Evolutionary conservation across 2,888 invertebrate genomes (phyloP).

Genomic region (Trilocha varians): DNA sequence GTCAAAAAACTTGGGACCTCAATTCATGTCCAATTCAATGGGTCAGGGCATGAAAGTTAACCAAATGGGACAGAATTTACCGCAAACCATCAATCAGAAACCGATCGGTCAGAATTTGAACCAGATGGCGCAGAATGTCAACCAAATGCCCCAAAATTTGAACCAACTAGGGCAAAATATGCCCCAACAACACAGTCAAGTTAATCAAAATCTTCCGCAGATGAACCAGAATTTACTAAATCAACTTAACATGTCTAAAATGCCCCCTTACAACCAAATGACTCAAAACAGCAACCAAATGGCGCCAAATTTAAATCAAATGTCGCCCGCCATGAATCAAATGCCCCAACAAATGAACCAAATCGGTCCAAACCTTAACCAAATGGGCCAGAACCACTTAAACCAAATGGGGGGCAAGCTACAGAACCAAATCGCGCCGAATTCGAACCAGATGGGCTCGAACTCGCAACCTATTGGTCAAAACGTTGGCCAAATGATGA

Average conservation of each 20-base stretch:
- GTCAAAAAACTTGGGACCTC: conserved; percentile 12
- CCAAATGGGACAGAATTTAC: conserved; percentile 25
- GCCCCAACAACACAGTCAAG: conserved; percentile 12
- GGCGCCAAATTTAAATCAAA: conserved; percentile 11
- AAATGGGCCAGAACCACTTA: neutral
- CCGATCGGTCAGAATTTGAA: conserved; percentile 20
- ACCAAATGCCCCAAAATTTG: conserved; percentile 9
- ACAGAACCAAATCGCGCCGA: conserved; percentile 24
- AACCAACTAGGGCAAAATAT: conserved; percentile 16
- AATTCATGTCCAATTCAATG: conserved; percentile 35
- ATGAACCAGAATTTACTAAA: conserved; percentile 13
- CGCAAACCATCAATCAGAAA: conserved; percentile 25
- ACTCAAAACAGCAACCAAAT: conserved; percentile 26
- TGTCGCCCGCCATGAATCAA: conserved; percentile 6
- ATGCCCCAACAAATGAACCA: conserved; percentile 14
- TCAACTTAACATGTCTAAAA: conserved; percentile 21
- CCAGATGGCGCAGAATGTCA: conserved; percentile 10
- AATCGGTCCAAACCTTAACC: conserved; percentile 10
- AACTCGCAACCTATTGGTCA: conserved; percentile 25
- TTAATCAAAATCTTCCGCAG: conserved; percentile 10
- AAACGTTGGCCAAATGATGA: conserved; percentile 32
- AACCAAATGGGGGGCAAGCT: conserved; percentile 16
- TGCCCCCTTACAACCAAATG: conserved; percentile 19
- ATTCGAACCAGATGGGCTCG: conserved; percentile 23
- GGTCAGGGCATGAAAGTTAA: conserved; percentile 22